Conservation (phyloP, 1,140 invertebrate genomes). For the Bombus pascuorum region DNA sequence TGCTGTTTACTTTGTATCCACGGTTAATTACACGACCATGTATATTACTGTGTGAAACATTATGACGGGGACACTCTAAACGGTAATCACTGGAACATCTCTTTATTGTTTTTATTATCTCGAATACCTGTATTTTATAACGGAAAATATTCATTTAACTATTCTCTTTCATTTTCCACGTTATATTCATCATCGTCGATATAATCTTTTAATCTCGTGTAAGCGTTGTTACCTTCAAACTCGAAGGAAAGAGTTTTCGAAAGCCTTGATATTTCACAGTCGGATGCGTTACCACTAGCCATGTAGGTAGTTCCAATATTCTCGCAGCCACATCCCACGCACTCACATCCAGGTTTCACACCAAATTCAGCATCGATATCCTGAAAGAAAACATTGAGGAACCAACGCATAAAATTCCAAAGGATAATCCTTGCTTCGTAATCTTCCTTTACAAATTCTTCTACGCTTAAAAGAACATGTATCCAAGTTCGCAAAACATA, state of each 20-base stretch:
- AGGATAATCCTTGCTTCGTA: background rate
- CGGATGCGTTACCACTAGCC: slow-evolving; percentile 24
- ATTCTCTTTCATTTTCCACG: background rate
- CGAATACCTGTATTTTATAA: background rate
- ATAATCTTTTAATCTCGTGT: background rate
- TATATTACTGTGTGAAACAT: background rate
- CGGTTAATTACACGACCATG: background rate
- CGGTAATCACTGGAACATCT: background rate
- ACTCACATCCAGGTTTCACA: slow-evolving; percentile 20
- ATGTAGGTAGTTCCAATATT: slow-evolving; percentile 52
- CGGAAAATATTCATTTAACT: no score
- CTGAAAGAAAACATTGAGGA: slow-evolving; percentile 15
- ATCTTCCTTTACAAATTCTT: background rate
- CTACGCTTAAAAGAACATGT: background rate
- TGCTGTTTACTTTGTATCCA: background rate
- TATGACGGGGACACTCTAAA: no score
- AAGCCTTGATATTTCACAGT: slow-evolving; percentile 35
- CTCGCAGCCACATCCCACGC: slow-evolving; percentile 46
- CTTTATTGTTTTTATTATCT: background rate
- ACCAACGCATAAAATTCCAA: background rate
- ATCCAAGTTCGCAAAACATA: background rate
- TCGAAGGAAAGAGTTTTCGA: slow-evolving; percentile 19
- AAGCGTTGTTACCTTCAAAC: slow-evolving; percentile 10
- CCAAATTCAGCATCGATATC: slow-evolving; percentile 50
- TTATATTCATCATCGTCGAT: background rate